A percentile compares a stretch with the other conserved stretches of the same genome.
phyloP scores from a whole-genome alignment of 2,888 invertebrate genomes.

The Ashinkailepas kermadecensis region DNA sequence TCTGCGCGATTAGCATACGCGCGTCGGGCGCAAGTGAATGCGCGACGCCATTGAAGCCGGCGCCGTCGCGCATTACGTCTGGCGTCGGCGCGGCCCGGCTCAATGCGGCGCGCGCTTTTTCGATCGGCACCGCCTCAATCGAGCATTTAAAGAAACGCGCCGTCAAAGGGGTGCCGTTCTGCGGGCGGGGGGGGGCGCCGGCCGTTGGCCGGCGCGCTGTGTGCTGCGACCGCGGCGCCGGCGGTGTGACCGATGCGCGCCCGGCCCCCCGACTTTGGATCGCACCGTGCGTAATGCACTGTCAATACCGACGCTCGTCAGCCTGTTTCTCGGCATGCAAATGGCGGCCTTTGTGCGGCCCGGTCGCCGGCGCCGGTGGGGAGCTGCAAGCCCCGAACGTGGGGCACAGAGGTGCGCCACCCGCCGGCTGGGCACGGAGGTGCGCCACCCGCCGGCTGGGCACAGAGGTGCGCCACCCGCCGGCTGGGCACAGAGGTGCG shows the following conservation, averaged over 20 bases:
- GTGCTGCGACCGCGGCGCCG: neutral
- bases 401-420: too few species aligned
- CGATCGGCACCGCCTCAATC: neutral
- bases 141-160: conserved; percentile 1
- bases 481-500: too few species aligned
- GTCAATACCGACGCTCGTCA: neutral
- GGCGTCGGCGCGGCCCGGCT: neutral
- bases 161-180: neutral
- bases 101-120: neutral
- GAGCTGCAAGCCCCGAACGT: neutral
- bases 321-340: neutral
- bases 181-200: too few species aligned
- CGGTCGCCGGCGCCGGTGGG: neutral
- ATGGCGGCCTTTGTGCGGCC: neutral
- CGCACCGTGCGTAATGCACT: conserved; percentile 3
- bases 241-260: conserved; percentile 9
- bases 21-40: neutral
- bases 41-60: neutral
- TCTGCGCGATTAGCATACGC: neutral
- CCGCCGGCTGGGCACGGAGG: too few species aligned
- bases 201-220: neutral
- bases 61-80: neutral
- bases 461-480: too few species aligned
- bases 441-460: too few species aligned
- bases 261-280: neutral